Base-by-base conservation (phyloP, 2,113 vertebrate genomes). In the Tupaia tana region DNA sequence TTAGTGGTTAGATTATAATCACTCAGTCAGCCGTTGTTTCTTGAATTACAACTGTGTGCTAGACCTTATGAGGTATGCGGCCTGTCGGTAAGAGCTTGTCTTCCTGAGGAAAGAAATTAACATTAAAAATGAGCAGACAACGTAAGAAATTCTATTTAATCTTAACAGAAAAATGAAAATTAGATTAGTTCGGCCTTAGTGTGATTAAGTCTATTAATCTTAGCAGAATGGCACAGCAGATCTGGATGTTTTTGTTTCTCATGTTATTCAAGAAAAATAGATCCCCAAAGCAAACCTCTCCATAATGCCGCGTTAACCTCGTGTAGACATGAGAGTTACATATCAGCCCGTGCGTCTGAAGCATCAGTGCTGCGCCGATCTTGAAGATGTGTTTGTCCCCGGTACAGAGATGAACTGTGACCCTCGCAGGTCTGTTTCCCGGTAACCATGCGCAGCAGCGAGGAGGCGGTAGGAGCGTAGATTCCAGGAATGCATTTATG, bases 401-500 rank as follows among this genome's bases (percentile, higher is more conserved):
- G 43, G 92, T 90, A 63, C 10, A 85, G 71, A 92, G 83, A 73
- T 93, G 73, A 87, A 91, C 77, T 79, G 80, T 89, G 92, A 58
- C 16, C 86, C 34, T n/a, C 1, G 1, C 8, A 5, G 10, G 15
- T 15, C 78, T 78, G 85, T 95, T 89, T 89, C 85, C 77, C 4
- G 6, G 71, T 93, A 92, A 90, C 71, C 86, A 87, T 81, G 92
- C 93, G 16, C 34, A 78, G 82, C 59, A 34, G 43, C 24, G 54
- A 78, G 58, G 54, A 78, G 58, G 75, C n/a, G 9, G 70, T 84
- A 70, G 54, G 52, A 89, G 86, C 54, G 74, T 82, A 93, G 83
- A 54, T 97, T 97, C 94, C 87, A 93, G 94, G 96, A 98, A 97
- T 90, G 59, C 82, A 78, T 86, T 97, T 94, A 58, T 59, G 73